A percentile compares a stretch with the other conserved stretches of the same genome.
Conservation (phyloP, 1,140 invertebrate genomes). For the Sycophaga agraensis region DNA sequence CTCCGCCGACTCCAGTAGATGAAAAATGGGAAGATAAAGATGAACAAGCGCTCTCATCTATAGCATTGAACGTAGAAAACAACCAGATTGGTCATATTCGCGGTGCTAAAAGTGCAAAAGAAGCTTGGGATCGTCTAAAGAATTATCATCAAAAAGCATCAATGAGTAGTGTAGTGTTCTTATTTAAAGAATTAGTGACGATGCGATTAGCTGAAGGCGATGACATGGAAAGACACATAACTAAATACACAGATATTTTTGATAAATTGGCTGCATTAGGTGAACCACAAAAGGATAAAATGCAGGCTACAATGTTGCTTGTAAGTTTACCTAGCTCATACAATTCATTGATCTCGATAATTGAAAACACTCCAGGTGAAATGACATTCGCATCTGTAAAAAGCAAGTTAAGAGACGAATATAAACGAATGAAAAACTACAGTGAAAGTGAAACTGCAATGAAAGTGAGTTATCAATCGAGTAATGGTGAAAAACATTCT, state of each 20-base stretch:
- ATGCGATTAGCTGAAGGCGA: not conserved
- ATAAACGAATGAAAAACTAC: not conserved
- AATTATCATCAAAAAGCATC: not conserved
- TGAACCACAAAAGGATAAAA: not conserved
- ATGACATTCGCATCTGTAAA: not conserved
- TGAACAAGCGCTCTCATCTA: not conserved
- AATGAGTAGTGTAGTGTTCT: not conserved
- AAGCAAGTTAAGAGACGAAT: not conserved
- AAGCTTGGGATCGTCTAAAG: conserved; percentile 14
- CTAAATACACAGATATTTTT: not conserved
- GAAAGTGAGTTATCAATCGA: not conserved
- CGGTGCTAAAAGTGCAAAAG: conserved; percentile 10
- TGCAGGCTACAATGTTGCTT: not conserved
- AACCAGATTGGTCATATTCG: conserved; percentile 14
- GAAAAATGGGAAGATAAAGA: not conserved
- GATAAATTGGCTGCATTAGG: not conserved
- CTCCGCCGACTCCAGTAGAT: not conserved
- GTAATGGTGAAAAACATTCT: too few species aligned
- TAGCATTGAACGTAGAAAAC: not conserved
- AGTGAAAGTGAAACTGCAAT: not conserved
- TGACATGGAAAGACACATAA: not conserved
- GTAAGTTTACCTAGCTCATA: not conserved
- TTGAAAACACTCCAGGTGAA: not conserved
- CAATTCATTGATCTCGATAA: not conserved
- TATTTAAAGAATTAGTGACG: not conserved